Percentiles rank a stretch among this genome's conserved stretches.
These are phyloP conservation scores for Centropus bengalensis DNA, from an alignment of 2,113 vertebrate species.

Conservation along the genomic window DNA sequence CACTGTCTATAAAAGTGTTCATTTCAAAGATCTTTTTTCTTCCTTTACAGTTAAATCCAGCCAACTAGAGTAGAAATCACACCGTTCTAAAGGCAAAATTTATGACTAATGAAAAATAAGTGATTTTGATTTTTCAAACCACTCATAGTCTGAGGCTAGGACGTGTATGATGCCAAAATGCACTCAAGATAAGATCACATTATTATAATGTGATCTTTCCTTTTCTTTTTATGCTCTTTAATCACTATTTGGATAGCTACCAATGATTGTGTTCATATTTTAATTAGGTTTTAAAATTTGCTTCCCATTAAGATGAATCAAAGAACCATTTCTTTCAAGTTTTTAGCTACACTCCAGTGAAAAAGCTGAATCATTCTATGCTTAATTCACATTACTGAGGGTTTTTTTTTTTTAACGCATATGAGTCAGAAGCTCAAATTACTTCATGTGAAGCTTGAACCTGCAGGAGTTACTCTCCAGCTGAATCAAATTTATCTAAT, in stretches of 20 bases:
- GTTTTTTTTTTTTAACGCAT: not conserved
- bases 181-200: not conserved
- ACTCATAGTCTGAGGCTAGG: not conserved
- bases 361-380: not conserved
- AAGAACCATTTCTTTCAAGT: not conserved
- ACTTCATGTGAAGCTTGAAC: not conserved
- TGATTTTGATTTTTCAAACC: not conserved
- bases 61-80: not conserved
- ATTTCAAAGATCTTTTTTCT: not conserved
- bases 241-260: not conserved
- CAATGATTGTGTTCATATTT: not conserved
- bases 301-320: not conserved
- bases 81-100: not conserved
- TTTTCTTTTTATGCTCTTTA: not conserved
- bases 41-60: not conserved
- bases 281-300: not conserved
- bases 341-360: not conserved
- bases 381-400: not conserved
- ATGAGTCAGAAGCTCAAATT: not conserved
- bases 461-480: not conserved
- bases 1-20: fast-evolving
- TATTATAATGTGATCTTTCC: not conserved
- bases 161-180: not conserved
- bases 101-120: not conserved
- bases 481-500: not conserved